These are phyloP conservation scores for Artemia sinica DNA, from an alignment of 2,888 invertebrate species.

Conservation along the genomic window DNA sequence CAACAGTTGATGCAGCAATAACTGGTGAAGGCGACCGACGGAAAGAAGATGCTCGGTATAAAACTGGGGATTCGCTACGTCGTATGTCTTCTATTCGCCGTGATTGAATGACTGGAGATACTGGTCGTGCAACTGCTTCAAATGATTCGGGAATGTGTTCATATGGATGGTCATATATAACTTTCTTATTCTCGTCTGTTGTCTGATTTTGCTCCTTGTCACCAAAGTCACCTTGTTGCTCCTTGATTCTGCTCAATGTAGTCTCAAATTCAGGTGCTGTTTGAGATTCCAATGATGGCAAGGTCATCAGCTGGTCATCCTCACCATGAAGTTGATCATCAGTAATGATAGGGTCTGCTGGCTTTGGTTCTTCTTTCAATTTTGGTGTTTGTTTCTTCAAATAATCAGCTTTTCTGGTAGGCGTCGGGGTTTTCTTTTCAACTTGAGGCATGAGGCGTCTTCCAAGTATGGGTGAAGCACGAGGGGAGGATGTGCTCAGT, in stretches of 20 bases:
- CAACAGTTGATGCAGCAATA: background rate
- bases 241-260: background rate
- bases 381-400: constrained; percentile 24
- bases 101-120: background rate
- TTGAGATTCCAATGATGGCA: background rate
- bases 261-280: background rate
- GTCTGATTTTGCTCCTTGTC: too few species aligned
- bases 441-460: constrained; percentile 14
- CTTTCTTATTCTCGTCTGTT: constrained; percentile 7
- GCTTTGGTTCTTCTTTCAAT: constrained; percentile 6
- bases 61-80: background rate
- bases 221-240: too few species aligned
- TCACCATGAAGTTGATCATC: background rate
- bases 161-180: background rate
- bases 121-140: background rate
- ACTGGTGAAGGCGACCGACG: background rate
- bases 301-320: background rate
- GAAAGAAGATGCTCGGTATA: background rate
- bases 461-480: constrained; percentile 18
- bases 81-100: background rate
- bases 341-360: background rate
- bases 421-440: background rate
- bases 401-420: constrained; percentile 34
- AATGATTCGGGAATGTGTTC: background rate
- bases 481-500: constrained; percentile 6